Evolutionary conservation across 1,140 invertebrate species (phyloP).

Genomic region (Panagrolaimus sp.): DNA sequence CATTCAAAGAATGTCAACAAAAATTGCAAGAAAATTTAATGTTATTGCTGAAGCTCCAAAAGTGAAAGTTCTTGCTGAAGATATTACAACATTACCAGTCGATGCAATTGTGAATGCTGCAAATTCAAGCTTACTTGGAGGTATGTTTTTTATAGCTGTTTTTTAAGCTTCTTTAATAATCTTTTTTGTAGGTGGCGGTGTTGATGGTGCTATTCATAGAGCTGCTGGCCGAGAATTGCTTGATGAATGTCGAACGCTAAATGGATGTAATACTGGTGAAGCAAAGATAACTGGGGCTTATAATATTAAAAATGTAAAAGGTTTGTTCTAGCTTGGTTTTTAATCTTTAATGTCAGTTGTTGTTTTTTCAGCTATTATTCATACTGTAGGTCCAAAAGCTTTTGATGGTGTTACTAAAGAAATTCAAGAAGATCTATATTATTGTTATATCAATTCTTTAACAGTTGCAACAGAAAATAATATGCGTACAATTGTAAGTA

Average conservation of each 20-base stretch:
- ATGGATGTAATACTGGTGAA: conserved; percentile 21
- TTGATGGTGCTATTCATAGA: conserved; percentile 27
- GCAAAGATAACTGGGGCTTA: conserved; percentile 23
- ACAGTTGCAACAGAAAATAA: conserved; percentile 18
- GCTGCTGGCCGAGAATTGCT: conserved; percentile 17
- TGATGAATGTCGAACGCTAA: conserved; percentile 15
- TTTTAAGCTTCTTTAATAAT: neutral
- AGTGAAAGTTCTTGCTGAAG: neutral
- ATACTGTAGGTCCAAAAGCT: conserved; percentile 21
- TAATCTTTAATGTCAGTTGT: neutral
- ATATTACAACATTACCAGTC: conserved; percentile 25
- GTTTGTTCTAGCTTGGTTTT: neutral
- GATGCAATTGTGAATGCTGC: conserved; percentile 28
- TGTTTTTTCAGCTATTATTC: conserved; percentile 16
- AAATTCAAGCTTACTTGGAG: conserved; percentile 18
- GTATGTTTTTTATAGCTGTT: conserved; percentile 9
- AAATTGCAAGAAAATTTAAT: too few species aligned
- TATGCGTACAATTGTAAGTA: conserved; percentile 16
- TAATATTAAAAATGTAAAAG: conserved; percentile 13
- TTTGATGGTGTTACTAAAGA: neutral
- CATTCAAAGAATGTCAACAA: too few species aligned
- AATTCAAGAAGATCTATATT: neutral
- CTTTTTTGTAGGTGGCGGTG: conserved; percentile 17
- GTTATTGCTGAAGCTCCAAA: too few species aligned
- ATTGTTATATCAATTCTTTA: conserved; percentile 25